Base-by-base conservation (phyloP, 2,113 vertebrate species). In the Thunnus thynnus region DNA sequence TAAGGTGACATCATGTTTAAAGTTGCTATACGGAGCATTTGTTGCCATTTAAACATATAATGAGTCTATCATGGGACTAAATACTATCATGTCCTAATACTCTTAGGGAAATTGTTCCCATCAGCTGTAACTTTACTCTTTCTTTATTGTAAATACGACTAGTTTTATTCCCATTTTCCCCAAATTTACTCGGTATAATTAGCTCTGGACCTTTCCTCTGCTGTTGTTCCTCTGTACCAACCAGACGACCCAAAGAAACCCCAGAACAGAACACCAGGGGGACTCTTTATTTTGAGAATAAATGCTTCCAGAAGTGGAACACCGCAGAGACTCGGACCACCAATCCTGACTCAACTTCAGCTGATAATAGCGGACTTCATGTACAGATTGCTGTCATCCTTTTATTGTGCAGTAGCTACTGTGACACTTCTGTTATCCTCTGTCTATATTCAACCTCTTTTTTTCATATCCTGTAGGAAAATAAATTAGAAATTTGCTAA, bases 401-500 rank as follows among this genome's bases (percentile, higher is more conserved):
- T 9, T 86, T 78, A 70, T 83, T 80, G 82, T 92, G 87, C 86
- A 88, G 76, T 88, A 80, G 74, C 88, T 92, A 77, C 78, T 84
- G 83, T 91, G 83, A 85, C 81, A 82, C 86, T 85, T 84, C 79
- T 80, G 54, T 82, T 63, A 36, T 68, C 46, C 63, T 86, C 52
- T 73, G 61, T 90, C 72, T 83, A 81, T 86, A 63, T 86, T 76
- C 72, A 58, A 74, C 76, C 71, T 82, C 62, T 57, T 92, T 93
- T 80, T 94, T 93, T 91, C 83, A 86, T 84, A 90, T 88, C 82
- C 78, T 88, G 69, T 89, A 86, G 82, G 76, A 84, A 88, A 96
- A 95, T 93, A 95, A 96, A 95, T 70, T 16, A 75, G 64, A 89
- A 36, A 83, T 91, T 91, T 91, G 64, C 62, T 88, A 89, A 3